Conservation (phyloP, 23 tunicate species). For the Styela clava region DNA sequence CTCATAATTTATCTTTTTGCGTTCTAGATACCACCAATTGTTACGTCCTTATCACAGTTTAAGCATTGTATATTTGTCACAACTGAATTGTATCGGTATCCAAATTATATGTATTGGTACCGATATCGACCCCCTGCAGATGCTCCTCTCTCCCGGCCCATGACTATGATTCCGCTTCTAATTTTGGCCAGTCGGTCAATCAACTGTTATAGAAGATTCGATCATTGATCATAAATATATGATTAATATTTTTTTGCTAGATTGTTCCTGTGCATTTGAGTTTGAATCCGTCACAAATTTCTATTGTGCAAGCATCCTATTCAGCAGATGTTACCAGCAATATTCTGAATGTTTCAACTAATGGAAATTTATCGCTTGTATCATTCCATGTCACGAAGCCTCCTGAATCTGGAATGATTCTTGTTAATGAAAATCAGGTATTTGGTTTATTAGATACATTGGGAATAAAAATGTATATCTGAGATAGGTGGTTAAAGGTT, state of each 20-base stretch:
- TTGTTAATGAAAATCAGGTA: conserved; percentile 33
- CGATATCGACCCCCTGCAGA: too few relatives aligned
- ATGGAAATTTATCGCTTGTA: conserved; percentile 30
- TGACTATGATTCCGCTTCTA: too few relatives aligned
- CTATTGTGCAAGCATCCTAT: conserved; percentile 40
- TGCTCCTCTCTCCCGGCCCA: too few relatives aligned
- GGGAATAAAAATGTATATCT: neutral
- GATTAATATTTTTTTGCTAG: conserved; percentile 26
- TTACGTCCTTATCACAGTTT: too few relatives aligned
- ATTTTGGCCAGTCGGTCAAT: too few relatives aligned
- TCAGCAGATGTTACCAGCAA: conserved; percentile 16
- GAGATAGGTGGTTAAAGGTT: neutral
- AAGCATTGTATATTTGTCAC: too few relatives aligned
- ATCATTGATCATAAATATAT: too few relatives aligned
- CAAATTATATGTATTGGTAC: too few relatives aligned
- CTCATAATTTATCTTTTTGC: too few relatives aligned
- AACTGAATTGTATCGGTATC: too few relatives aligned
- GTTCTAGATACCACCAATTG: too few relatives aligned
- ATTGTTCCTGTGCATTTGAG: conserved; percentile 42
- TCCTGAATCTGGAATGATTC: conserved; percentile 37
- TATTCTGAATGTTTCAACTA: conserved; percentile 37
- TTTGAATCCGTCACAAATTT: conserved; percentile 11
- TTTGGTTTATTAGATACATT: neutral
- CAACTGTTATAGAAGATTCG: too few relatives aligned
- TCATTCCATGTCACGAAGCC: conserved; percentile 22